A percentile compares a stretch with the other conserved stretches of the same genome.
phyloP scores from a whole-genome alignment of 1,140 invertebrate species.

The Lucilia cuprina region DNA sequence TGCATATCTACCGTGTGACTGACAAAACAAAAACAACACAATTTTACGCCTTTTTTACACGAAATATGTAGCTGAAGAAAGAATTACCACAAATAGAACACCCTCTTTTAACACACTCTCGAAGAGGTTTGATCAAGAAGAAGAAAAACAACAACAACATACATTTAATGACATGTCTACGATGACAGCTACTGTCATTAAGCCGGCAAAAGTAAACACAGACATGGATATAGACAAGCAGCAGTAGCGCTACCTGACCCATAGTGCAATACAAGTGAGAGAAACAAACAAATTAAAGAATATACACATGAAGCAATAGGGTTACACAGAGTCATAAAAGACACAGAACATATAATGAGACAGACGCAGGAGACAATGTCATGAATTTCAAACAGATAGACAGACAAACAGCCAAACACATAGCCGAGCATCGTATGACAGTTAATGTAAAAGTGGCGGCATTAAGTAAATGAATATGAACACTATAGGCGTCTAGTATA shows the following conservation, averaged over 20 bases:
- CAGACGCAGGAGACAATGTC: background rate
- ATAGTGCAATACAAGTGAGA: background rate
- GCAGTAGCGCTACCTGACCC: background rate
- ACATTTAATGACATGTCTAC: background rate
- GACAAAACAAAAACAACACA: no score
- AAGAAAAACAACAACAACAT: background rate
- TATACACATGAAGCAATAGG: background rate
- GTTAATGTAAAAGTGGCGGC: background rate
- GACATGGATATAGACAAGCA: background rate
- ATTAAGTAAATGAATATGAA: background rate
- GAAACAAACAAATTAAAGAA: background rate
- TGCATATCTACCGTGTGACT: no score
- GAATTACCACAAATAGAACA: background rate
- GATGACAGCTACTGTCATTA: constrained; percentile 10
- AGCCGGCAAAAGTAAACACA: background rate
- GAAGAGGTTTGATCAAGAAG: background rate
- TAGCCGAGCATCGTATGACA: background rate
- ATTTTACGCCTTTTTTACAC: no score
- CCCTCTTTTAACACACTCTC: background rate
- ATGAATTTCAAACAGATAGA: background rate
- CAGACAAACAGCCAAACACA: background rate
- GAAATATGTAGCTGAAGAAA: no score
- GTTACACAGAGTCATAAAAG: background rate
- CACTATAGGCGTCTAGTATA: background rate
- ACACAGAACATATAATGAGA: background rate